These are phyloP conservation scores for Syrmaticus mikado DNA, from an alignment of 2,113 vertebrate species.

Conservation along the genomic window DNA sequence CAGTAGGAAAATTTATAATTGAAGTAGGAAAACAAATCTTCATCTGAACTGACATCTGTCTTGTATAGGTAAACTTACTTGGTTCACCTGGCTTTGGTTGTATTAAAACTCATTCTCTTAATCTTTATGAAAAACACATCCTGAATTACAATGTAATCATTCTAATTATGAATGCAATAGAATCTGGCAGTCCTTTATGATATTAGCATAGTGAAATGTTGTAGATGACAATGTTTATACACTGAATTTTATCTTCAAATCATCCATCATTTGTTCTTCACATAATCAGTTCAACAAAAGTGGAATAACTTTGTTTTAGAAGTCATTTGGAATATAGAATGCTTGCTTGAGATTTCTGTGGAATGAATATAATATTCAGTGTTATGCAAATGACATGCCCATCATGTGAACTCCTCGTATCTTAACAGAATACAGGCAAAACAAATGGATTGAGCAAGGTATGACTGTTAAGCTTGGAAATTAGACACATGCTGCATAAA, in stretches of 20 bases:
- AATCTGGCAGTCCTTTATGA: slow-evolving; percentile 57
- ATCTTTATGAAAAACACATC: slow-evolving; percentile 51
- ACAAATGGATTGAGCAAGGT: background rate
- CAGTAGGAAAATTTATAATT: slow-evolving; percentile 65
- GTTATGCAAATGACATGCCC: slow-evolving; percentile 28
- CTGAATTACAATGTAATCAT: slow-evolving; percentile 72
- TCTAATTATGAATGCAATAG: slow-evolving; percentile 57
- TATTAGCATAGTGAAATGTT: slow-evolving; percentile 31
- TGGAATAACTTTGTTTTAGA: slow-evolving; percentile 42
- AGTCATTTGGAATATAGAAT: slow-evolving; percentile 18
- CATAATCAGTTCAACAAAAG: slow-evolving; percentile 35
- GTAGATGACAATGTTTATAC: slow-evolving; percentile 33
- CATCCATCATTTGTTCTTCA: slow-evolving; percentile 45
- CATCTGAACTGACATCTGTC: slow-evolving; percentile 55
- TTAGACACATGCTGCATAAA: background rate
- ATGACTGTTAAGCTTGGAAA: slow-evolving; percentile 33
- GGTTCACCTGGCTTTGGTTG: slow-evolving; percentile 13
- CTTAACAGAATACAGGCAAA: background rate
- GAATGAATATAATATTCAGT: slow-evolving; percentile 36
- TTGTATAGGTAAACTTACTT: slow-evolving; percentile 39
- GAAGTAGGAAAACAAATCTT: slow-evolving; percentile 42
- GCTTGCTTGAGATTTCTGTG: slow-evolving; percentile 40
- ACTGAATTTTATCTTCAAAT: slow-evolving; percentile 66
- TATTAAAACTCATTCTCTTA: slow-evolving; percentile 43
- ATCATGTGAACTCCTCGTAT: background rate